phyloP scores from a whole-genome alignment of 2,113 vertebrate genomes.

The Suricata suricatta region DNA sequence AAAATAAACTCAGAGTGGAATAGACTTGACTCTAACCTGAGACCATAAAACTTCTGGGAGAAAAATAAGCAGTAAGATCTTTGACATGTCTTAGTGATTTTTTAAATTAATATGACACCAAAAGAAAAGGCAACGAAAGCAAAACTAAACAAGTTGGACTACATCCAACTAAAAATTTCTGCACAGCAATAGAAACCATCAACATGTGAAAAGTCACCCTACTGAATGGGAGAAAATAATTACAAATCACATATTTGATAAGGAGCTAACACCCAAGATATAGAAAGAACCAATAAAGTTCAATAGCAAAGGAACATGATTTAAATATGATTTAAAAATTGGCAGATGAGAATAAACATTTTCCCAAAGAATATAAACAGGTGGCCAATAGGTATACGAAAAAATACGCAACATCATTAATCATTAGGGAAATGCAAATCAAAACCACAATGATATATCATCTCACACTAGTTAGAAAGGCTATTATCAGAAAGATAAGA shows the following conservation, averaged over 20 bases:
- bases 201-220: neutral
- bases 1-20: neutral
- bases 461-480: neutral
- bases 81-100: neutral
- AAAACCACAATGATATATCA: neutral
- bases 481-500: neutral
- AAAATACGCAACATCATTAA: neutral
- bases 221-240: neutral
- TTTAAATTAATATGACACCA: neutral
- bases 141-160: neutral
- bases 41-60: neutral
- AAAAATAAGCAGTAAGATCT: neutral
- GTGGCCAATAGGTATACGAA: neutral
- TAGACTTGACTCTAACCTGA: neutral
- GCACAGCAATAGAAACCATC: neutral
- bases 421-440: neutral
- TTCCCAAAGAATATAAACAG: neutral
- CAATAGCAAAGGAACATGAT: neutral
- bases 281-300: neutral
- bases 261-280: neutral
- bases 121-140: neutral
- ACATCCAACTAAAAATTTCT: neutral
- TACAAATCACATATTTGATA: neutral
- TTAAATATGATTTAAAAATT: neutral
- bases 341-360: neutral